These are phyloP conservation scores for Dicaeum eximium DNA, from an alignment of 2,113 vertebrate species.

Conservation along the genomic window DNA sequence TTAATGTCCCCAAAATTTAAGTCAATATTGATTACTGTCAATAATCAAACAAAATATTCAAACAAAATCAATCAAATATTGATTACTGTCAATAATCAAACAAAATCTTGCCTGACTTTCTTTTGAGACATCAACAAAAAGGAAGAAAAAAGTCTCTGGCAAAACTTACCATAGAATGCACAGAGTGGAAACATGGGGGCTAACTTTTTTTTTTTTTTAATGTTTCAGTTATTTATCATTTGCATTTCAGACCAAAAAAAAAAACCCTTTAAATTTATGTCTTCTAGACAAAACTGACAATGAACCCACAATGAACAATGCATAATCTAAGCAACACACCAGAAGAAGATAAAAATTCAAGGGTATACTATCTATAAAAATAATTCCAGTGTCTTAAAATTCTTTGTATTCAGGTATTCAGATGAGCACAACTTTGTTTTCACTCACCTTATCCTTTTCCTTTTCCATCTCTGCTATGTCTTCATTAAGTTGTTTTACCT, in stretches of 20 bases:
- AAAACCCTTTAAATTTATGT: not conserved
- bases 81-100: not conserved
- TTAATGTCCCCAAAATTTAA: not conserved
- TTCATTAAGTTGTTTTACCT: slow-evolving; percentile 74
- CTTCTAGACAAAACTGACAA: not conserved
- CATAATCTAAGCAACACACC: not conserved
- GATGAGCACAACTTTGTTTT: not conserved
- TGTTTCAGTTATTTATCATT: not conserved
- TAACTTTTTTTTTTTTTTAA: not conserved
- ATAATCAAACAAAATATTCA: too few relatives aligned
- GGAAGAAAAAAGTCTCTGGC: not conserved
- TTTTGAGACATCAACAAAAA: not conserved
- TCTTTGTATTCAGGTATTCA: not conserved
- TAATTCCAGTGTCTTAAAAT: not conserved
- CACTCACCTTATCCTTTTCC: slow-evolving; percentile 81
- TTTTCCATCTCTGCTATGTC: slow-evolving; percentile 85
- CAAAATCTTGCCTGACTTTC: not conserved
- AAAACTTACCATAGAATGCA: not conserved
- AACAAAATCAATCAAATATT: too few relatives aligned
- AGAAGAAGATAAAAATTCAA: not conserved
- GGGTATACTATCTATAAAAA: not conserved
- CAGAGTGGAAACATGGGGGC: not conserved
- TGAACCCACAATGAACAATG: not conserved
- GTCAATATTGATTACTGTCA: not conserved
- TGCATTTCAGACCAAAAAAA: not conserved